phyloP scores from a whole-genome alignment of 2,888 invertebrate genomes.

The Campoplex capitator region DNA sequence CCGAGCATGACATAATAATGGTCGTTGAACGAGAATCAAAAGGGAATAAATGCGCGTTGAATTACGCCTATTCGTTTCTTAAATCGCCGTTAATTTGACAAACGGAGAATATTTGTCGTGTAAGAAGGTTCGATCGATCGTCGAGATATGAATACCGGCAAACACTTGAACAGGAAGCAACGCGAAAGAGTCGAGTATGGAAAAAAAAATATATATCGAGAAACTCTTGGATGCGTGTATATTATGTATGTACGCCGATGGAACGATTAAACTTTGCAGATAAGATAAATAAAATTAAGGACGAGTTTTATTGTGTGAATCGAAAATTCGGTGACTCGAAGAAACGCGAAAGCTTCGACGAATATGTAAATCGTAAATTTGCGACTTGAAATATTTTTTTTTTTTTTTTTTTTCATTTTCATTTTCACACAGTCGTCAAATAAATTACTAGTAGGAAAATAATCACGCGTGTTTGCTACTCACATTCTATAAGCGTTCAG shows the following conservation, averaged over 20 bases:
- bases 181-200: not conserved
- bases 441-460: conserved; percentile 26
- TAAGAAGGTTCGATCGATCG: not conserved
- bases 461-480: conserved; percentile 85
- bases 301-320: not conserved
- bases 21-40: not conserved
- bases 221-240: not conserved
- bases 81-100: not conserved
- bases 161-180: not conserved
- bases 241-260: no score
- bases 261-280: conserved; percentile 40
- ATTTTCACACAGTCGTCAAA: not conserved
- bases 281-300: conserved; percentile 34
- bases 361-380: not conserved
- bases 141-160: not conserved
- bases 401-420: not conserved
- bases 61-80: not conserved
- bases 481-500: conserved; percentile 96
- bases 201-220: conserved; percentile 11
- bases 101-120: not conserved
- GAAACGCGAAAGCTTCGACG: conserved; percentile 6
- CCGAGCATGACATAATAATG: conserved; percentile 34
- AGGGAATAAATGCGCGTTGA: not conserved
- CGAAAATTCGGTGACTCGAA: not conserved
- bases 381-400: not conserved